Evolutionary conservation across 2,113 vertebrate species (phyloP), one percentile per base, ranked within the genome.

Genomic region (Myotis lucifugus): DNA sequence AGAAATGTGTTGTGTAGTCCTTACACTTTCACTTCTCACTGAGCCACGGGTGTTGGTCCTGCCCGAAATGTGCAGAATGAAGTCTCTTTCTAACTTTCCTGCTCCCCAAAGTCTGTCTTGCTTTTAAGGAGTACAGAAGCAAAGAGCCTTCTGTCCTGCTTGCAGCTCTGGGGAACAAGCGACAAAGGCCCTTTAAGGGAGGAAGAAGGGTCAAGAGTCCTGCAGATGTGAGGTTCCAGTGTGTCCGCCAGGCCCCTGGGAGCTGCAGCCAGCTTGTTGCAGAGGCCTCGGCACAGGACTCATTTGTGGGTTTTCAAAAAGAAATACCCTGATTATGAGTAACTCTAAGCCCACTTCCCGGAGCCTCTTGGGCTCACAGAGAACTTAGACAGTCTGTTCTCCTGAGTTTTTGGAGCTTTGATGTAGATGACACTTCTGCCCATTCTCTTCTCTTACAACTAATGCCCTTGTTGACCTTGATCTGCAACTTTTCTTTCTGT

Each of bases 151-250:
- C 93, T 97, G 97, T 97, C 74, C 54, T n/a, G 90, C 90, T 90
- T n/a, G 48, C 17, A 61, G 74, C 72, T 54, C 77, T 34, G 3
- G 37, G 54, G 79, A 87, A 67, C 85, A 76, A 96, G 82, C 8
- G 76, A 98, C 93, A 96, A 81, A 85, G 96, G 67, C 85, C 81
- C 86, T 92, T 98, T 77, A 87, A 94, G 42, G 0, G 9, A 94
- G 1, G 84, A 90, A 29, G 40, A 17, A 70, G 70, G 50, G 76
- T 81, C 11, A 19, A 76, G 74, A 89, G 78, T 48, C 78, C 81
- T 97, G 92, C 97, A 97, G 95, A 97, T 98, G 97, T 96, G 97
- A 0, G 5, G 85, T 83, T 97, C 29, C 76, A 74, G 96, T 85
- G 91, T 54, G 64, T 8, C n/a, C 32, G 93, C 48, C 37, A 1